phyloP scores from a whole-genome alignment of 92 coral and sea anemone species.

The Phymanthus crucifer region DNA sequence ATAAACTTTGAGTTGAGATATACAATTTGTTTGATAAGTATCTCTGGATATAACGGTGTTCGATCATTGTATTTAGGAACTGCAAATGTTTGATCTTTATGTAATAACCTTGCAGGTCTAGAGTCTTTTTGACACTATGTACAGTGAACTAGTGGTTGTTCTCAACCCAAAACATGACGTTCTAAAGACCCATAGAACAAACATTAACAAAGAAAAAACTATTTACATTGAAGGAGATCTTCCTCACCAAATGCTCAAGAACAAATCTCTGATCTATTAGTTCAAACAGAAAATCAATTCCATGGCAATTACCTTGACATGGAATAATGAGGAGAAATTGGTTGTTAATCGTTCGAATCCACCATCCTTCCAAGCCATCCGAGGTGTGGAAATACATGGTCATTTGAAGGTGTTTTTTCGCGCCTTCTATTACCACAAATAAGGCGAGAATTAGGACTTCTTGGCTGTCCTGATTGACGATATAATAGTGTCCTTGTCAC shows the following conservation, averaged over 20 bases:
- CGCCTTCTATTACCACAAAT: conserved; percentile 20
- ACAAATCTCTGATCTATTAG: conserved; percentile 1
- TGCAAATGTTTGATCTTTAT: not conserved
- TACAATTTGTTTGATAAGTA: conserved; percentile 32
- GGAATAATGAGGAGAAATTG: conserved; percentile 37
- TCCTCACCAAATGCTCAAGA: conserved; percentile 3
- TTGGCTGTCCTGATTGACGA: conserved; percentile 19
- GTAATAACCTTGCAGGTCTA: too few relatives aligned
- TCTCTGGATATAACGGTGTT: conserved; percentile 5
- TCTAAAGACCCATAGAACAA: not conserved
- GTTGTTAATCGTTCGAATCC: conserved; percentile 23
- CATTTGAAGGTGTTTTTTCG: conserved; percentile 10
- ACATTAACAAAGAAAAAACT: conserved; percentile 19
- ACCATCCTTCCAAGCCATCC: conserved; percentile 1
- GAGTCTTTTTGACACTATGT: not conserved
- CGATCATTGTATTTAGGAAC: not conserved
- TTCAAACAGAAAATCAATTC: conserved; percentile 28
- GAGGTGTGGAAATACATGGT: conserved; percentile 12
- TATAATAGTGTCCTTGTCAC: conserved; percentile 25
- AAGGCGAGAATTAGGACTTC: conserved; percentile 28
- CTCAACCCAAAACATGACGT: not conserved
- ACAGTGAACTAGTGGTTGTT: not conserved
- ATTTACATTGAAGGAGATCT: conserved; percentile 17
- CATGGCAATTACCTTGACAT: conserved; percentile 42
- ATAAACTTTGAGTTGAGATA: conserved; percentile 39